phyloP scores from a whole-genome alignment of 1,140 invertebrate genomes.

The Drosophila tani region DNA sequence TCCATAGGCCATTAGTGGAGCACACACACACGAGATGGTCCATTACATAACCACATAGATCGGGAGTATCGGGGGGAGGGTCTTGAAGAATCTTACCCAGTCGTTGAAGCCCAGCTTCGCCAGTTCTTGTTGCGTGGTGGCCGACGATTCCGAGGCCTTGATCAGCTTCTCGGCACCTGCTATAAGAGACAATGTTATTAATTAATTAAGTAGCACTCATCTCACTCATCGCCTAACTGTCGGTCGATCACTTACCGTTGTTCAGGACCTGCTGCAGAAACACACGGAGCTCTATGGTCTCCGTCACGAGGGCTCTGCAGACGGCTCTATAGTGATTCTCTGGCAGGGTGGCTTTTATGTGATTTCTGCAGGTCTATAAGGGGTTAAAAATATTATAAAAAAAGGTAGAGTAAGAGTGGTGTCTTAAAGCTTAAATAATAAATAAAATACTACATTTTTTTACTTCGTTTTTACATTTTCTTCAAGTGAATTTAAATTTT shows the following conservation, averaged over 20 bases:
- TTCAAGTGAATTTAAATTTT: no score
- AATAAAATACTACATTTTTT: no score
- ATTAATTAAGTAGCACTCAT: slow-evolving; percentile 2
- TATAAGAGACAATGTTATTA: not conserved
- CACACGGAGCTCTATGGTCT: slow-evolving; percentile 94
- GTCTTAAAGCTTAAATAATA: no score
- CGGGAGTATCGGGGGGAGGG: slow-evolving; percentile 7
- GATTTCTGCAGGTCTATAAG: slow-evolving; percentile 77
- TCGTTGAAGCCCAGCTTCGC: slow-evolving; percentile 93
- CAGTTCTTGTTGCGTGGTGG: slow-evolving; percentile 88
- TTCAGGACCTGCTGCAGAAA: slow-evolving; percentile 94
- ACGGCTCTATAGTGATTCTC: slow-evolving; percentile 96
- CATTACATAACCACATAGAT: slow-evolving; percentile 14
- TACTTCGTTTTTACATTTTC: no score
- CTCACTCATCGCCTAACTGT: not conserved
- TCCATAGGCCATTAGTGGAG: slow-evolving; percentile 72
- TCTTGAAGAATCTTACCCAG: slow-evolving; percentile 89
- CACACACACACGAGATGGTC: slow-evolving; percentile 23
- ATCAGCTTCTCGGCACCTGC: slow-evolving; percentile 87
- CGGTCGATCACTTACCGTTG: slow-evolving; percentile 74
- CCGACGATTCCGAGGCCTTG: slow-evolving; percentile 86
- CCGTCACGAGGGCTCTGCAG: slow-evolving; percentile 94
- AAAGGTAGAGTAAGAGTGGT: no score
- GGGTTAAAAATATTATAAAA: not conserved
- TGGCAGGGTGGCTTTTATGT: slow-evolving; percentile 84